phyloP scores from a whole-genome alignment of 2,888 invertebrate genomes.

The Phytoseiulus persimilis region DNA sequence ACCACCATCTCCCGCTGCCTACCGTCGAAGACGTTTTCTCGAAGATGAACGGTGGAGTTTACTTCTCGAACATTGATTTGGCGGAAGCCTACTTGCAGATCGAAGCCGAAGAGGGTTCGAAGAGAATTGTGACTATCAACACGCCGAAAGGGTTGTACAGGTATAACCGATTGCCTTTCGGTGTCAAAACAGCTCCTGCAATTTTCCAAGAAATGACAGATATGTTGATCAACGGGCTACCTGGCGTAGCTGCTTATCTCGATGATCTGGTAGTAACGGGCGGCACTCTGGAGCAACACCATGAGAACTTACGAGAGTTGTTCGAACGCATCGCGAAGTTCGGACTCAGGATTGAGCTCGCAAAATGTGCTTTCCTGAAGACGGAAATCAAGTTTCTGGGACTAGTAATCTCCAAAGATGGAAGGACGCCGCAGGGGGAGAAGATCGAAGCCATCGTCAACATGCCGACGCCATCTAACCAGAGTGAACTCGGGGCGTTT shows the following conservation, averaged over 20 bases:
- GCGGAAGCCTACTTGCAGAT: no score
- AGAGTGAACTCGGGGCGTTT: no score
- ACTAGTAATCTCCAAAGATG: not conserved
- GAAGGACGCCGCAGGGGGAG: constrained; percentile 42
- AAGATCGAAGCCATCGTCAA: constrained; percentile 46
- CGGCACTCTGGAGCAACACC: no score
- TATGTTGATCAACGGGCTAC: constrained; percentile 46
- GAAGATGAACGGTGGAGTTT: no score
- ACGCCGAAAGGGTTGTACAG: no score
- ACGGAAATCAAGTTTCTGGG: not conserved
- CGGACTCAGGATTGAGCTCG: not conserved
- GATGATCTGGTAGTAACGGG: no score
- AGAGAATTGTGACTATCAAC: no score
- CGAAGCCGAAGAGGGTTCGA: no score
- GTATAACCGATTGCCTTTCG: constrained; percentile 43
- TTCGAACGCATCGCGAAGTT: not conserved
- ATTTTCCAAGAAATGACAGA: constrained; percentile 49
- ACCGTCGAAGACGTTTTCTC: constrained; percentile 36
- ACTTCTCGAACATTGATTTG: no score
- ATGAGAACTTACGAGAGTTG: no score
- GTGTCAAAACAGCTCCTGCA: constrained; percentile 47
- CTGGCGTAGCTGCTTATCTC: constrained; percentile 42
- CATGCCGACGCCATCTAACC: constrained; percentile 45
- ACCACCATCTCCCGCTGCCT: constrained; percentile 39
- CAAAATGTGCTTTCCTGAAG: not conserved